phyloP scores from a whole-genome alignment of 2,888 invertebrate genomes.

The Tanytarsus gracilentus region DNA sequence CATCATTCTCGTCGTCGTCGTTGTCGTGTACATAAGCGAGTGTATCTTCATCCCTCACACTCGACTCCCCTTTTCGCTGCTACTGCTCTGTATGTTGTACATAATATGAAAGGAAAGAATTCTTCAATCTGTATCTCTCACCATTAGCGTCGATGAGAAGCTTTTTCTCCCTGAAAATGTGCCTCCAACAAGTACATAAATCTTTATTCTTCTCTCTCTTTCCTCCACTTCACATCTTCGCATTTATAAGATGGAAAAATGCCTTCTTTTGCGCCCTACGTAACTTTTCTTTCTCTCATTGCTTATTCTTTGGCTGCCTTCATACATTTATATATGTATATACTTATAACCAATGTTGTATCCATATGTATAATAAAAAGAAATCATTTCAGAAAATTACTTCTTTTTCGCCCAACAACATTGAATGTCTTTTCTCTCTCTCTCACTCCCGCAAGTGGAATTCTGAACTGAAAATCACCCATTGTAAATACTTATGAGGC shows the following conservation, averaged over 20 bases:
- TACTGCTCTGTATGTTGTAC: too few relatives aligned
- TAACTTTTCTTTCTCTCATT: neutral
- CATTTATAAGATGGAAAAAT: neutral
- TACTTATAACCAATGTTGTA: neutral
- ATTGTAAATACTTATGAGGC: too few relatives aligned
- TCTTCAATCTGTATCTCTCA: neutral
- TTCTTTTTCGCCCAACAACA: too few relatives aligned
- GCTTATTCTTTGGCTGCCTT: neutral
- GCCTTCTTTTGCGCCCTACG: neutral
- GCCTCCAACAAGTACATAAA: constrained; percentile 28
- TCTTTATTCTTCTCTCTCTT: constrained; percentile 7
- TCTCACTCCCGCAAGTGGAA: too few relatives aligned
- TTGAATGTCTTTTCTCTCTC: too few relatives aligned
- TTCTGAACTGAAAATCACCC: too few relatives aligned
- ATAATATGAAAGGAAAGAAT: too few relatives aligned
- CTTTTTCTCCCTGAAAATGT: constrained; percentile 12
- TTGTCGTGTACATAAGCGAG: too few relatives aligned
- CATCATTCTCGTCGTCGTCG: too few relatives aligned
- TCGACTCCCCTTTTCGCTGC: too few relatives aligned
- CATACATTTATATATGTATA: too few relatives aligned
- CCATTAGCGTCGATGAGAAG: neutral
- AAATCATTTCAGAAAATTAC: neutral
- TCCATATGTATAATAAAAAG: neutral
- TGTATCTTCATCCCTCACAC: too few relatives aligned
- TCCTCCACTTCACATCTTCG: neutral